Evolutionary conservation across 2,888 invertebrate genomes (phyloP).

Genomic region (Macrosiphum euphorbiae): DNA sequence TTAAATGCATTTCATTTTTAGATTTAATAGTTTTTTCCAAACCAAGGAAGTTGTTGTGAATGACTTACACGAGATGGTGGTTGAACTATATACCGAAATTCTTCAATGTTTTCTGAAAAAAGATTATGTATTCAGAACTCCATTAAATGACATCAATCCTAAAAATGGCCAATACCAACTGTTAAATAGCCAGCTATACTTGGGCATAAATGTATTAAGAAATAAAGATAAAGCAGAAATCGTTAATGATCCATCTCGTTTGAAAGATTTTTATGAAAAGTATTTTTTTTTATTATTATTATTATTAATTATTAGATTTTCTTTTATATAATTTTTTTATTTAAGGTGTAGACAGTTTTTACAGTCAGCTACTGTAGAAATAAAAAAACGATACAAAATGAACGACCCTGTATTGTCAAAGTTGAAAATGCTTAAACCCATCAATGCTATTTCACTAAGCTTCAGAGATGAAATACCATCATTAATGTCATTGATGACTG

Average conservation of each 20-base stretch:
- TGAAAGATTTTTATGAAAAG: conserved; percentile 8
- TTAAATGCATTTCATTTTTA: neutral
- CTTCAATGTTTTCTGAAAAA: conserved; percentile 16
- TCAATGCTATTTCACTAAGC: neutral
- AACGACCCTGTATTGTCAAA: conserved; percentile 7
- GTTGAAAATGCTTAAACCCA: neutral
- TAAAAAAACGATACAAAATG: conserved; percentile 23
- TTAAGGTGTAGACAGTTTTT: conserved; percentile 25
- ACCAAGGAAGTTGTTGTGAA: neutral
- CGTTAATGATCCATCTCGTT: neutral
- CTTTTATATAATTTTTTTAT: neutral
- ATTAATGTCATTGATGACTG: neutral
- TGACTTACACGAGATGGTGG: neutral
- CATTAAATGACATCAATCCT: neutral
- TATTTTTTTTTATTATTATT: neutral
- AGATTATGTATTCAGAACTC: conserved; percentile 15
- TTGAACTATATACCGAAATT: conserved; percentile 1
- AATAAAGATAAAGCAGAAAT: neutral
- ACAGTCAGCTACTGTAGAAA: conserved; percentile 6
- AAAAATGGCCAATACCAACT: neutral
- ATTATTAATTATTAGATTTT: neutral
- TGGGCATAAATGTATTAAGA: neutral
- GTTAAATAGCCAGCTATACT: neutral
- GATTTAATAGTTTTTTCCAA: conserved; percentile 8
- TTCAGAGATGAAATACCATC: conserved; percentile 8